Base-by-base conservation (phyloP, 2,797 vertebrate species). In the Aphelocoma californica region DNA sequence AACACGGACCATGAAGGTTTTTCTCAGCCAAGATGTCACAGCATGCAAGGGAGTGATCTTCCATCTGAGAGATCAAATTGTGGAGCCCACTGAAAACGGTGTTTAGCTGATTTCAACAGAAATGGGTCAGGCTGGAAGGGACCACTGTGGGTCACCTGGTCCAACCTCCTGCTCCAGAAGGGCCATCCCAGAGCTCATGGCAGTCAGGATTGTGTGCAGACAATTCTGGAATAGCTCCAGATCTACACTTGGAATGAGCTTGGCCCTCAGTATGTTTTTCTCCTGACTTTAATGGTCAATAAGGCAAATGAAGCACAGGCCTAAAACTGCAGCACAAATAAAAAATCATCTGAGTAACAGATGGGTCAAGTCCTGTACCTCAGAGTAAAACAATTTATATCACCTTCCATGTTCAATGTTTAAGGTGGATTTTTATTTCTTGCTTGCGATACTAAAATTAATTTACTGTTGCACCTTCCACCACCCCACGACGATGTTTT, bases 401-500 rank as follows among this genome's bases (percentile, higher is more conserved):
- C 4, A 14, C 25, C 7, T 77, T 34, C 24, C 4, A 19, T 10
- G 19, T 18, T 53, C 18, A 25, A 0, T 20, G 20, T 38, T 86
- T 70, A 62, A 82, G 21, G 10, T 44, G 28, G 25, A 71, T 42
- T 64, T 81, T 77, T 60, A 7, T 9, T 78, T 88, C 73, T 92
- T 23, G 12, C 26, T 69, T 34, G 7, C 1, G 1, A 80, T 48
- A 16, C 8, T 74, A 57, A 53, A 89, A 85, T 38, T 18, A 40
- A 64, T 75, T 69, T 69, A 44, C 26, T 48, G 4, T 24, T 53
- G 18, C 10, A 74, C 25, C 21, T 58, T 72, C 34, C 10, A 12
- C 25, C 38, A 61, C 18, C 6, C n/a, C 32, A 25, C 0, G 0
- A 18, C 31, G 34, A 34, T 34, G 7, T 1, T 36, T 69, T 62